These are phyloP conservation scores for Helicoverpa zea DNA, from an alignment of 1,140 invertebrate genomes.

Conservation along the genomic window DNA sequence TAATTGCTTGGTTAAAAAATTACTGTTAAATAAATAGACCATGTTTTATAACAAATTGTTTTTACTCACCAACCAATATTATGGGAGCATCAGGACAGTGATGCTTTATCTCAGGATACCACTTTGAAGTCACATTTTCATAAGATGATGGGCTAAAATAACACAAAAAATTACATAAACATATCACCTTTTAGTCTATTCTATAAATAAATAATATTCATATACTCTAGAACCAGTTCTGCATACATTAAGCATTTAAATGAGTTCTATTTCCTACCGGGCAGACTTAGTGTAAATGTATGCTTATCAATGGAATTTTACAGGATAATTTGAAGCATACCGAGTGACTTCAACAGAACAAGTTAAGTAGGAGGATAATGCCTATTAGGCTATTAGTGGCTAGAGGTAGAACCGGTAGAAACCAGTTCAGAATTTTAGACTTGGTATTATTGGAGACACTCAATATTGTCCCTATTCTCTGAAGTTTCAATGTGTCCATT, in stretches of 20 bases:
- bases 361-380: conserved; percentile 5
- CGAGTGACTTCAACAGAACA: background rate
- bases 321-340: background rate
- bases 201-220: too few relatives aligned
- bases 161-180: background rate
- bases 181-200: background rate
- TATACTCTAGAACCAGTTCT: too few relatives aligned
- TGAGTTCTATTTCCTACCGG: too few relatives aligned
- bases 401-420: background rate
- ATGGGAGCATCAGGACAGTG: conserved; percentile 99
- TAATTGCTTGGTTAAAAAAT: too few relatives aligned
- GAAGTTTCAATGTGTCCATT: background rate
- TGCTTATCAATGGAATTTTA: background rate
- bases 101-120: conserved; percentile 99
- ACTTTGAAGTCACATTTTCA: conserved; percentile 99
- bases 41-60: background rate
- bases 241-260: too few relatives aligned
- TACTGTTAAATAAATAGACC: background rate
- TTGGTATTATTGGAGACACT: background rate
- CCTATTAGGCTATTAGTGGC: too few relatives aligned
- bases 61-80: conserved; percentile 95
- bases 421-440: background rate
- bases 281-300: background rate
- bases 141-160: conserved; percentile 96
- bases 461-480: background rate